phyloP scores from a whole-genome alignment of 2,113 vertebrate genomes.

The Microtus ochrogaster region DNA sequence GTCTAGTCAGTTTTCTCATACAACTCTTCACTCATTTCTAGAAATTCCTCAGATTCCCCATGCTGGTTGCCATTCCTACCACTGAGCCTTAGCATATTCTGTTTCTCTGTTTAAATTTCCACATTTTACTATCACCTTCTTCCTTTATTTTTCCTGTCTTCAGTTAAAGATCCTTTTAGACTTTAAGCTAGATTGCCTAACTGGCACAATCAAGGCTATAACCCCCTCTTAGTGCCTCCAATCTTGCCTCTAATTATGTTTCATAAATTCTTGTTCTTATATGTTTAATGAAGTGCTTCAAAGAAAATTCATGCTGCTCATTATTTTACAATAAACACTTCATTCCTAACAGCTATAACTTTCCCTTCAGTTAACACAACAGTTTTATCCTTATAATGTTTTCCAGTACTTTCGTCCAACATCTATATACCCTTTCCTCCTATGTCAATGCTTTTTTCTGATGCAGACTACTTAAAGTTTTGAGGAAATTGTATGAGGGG shows the following conservation, averaged over 20 bases:
- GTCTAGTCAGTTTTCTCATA: background rate
- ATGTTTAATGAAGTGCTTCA: conserved; percentile 9
- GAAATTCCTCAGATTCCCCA: background rate
- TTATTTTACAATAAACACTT: conserved; percentile 16
- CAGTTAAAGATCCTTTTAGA: background rate
- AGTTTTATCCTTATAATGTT: background rate
- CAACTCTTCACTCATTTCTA: background rate
- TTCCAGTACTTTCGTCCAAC: background rate
- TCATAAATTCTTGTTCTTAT: conserved; percentile 13
- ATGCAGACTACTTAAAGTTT: background rate
- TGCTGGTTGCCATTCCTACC: background rate
- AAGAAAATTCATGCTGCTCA: conserved; percentile 13
- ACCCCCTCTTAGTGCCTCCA: background rate
- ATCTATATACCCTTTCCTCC: background rate
- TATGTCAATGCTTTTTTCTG: background rate
- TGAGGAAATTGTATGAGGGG: background rate
- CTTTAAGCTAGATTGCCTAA: background rate
- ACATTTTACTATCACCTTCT: background rate
- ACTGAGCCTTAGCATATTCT: background rate
- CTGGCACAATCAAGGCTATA: background rate
- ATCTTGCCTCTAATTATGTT: conserved; percentile 5
- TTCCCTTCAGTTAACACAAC: background rate
- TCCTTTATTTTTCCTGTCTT: background rate
- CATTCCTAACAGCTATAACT: background rate
- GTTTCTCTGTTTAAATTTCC: background rate